Evolutionary conservation across 2,113 vertebrate genomes (phyloP).

Genomic region (Ophiodon elongatus): DNA sequence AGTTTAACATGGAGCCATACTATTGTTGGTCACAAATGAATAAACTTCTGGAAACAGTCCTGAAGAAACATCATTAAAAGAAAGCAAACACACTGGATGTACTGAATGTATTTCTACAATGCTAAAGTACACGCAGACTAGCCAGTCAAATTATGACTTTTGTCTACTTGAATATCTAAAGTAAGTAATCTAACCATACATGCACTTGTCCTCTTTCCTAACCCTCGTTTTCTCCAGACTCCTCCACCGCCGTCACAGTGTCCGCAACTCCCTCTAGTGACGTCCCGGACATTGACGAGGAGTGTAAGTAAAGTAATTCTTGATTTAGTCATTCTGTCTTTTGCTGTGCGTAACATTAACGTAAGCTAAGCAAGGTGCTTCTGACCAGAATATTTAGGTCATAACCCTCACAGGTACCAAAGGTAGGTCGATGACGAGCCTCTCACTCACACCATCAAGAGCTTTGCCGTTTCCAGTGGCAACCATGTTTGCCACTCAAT

Average conservation of each 20-base stretch:
- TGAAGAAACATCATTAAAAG: not conserved
- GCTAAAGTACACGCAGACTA: not conserved
- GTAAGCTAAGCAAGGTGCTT: not conserved
- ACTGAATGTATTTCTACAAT: not conserved
- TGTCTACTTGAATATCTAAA: not conserved
- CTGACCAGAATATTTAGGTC: not conserved
- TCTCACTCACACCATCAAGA: not conserved
- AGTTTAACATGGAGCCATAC: not conserved
- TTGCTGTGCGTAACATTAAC: not conserved
- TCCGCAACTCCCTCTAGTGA: conserved; percentile 38
- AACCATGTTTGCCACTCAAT: not conserved
- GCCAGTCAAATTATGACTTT: not conserved
- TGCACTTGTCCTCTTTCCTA: not conserved
- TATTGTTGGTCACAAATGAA: not conserved
- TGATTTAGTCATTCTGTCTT: not conserved
- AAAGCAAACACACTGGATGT: not conserved
- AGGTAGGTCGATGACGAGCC: conserved; percentile 28
- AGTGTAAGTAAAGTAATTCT: conserved; percentile 62
- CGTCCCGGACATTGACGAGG: conserved; percentile 56
- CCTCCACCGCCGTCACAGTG: conserved; percentile 31
- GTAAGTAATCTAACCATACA: not conserved
- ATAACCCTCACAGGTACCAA: not conserved
- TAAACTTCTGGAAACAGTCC: not conserved
- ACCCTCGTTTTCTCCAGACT: conserved; percentile 41
- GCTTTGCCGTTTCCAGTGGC: not conserved